These are phyloP conservation scores for Carcinoscorpius rotundicauda DNA, from an alignment of 1,140 invertebrate species.

Conservation along the genomic window DNA sequence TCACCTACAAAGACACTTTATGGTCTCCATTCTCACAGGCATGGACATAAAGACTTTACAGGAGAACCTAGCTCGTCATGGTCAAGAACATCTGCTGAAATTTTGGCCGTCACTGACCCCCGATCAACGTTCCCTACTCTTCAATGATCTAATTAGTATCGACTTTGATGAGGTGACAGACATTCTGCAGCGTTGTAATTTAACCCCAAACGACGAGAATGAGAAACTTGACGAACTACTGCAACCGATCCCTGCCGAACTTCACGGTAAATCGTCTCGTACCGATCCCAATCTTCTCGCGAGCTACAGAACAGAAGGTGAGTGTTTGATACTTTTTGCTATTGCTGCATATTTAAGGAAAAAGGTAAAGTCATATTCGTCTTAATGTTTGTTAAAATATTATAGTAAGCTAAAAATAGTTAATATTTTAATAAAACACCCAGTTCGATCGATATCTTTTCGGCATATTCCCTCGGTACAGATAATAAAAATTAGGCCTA, in stretches of 20 bases:
- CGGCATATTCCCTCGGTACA: too few relatives aligned
- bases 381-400: too few relatives aligned
- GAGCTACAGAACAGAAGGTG: constrained; percentile 49
- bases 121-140: constrained; percentile 26
- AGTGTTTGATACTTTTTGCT: constrained; percentile 7
- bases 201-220: constrained; percentile 36
- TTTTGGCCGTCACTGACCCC: constrained; percentile 64
- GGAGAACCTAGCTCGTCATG: constrained; percentile 30
- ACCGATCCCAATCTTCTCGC: constrained; percentile 44
- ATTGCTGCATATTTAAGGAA: background rate
- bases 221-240: constrained; percentile 55
- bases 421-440: too few relatives aligned
- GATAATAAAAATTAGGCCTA: too few relatives aligned
- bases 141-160: constrained; percentile 17
- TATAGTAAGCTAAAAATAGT: too few relatives aligned
- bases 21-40: too few relatives aligned
- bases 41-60: constrained; percentile 12
- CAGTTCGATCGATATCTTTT: too few relatives aligned
- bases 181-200: constrained; percentile 8
- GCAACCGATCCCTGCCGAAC: constrained; percentile 61
- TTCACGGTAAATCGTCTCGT: constrained; percentile 53
- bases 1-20: too few relatives aligned
- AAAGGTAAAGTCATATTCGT: too few relatives aligned
- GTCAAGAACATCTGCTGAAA: constrained; percentile 70
- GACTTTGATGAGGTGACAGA: constrained; percentile 17